Evolutionary conservation across 2,888 invertebrate genomes (phyloP).

Genomic region (Rotaria magnacalcarata): DNA sequence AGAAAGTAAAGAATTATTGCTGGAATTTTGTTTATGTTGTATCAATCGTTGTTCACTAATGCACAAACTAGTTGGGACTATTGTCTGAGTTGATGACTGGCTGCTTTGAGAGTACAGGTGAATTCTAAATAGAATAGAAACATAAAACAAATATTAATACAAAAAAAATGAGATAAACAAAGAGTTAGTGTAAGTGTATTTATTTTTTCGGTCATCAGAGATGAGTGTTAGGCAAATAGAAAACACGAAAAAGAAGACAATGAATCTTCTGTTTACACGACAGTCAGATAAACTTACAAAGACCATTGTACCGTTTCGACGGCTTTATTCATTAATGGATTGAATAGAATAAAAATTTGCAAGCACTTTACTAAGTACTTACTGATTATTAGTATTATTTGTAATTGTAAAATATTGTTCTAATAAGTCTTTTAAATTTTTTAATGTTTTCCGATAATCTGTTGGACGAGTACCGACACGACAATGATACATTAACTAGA

Average conservation of each 20-base stretch:
- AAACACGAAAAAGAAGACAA: not conserved
- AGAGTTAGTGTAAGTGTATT: no score
- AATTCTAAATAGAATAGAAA: not conserved
- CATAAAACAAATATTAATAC: not conserved
- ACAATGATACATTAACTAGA: constrained; percentile 19
- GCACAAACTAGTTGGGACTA: not conserved
- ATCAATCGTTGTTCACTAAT: not conserved
- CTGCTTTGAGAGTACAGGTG: not conserved
- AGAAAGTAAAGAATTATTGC: not conserved
- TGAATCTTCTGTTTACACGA: not conserved
- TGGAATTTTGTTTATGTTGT: not conserved
- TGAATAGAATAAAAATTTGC: not conserved
- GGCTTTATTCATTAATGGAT: not conserved
- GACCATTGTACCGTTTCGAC: not conserved
- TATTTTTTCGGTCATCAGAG: no score
- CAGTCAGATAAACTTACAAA: not conserved
- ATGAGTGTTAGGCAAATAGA: no score
- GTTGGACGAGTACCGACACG: not conserved
- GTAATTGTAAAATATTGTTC: not conserved
- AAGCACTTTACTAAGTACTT: not conserved
- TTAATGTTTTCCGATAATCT: constrained; percentile 34
- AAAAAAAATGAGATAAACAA: no score
- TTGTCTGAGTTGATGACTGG: not conserved
- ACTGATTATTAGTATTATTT: not conserved
- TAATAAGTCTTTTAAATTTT: not conserved